Base-by-base conservation (phyloP, 2,797 vertebrate genomes). In the Fistularia tabacaria region DNA sequence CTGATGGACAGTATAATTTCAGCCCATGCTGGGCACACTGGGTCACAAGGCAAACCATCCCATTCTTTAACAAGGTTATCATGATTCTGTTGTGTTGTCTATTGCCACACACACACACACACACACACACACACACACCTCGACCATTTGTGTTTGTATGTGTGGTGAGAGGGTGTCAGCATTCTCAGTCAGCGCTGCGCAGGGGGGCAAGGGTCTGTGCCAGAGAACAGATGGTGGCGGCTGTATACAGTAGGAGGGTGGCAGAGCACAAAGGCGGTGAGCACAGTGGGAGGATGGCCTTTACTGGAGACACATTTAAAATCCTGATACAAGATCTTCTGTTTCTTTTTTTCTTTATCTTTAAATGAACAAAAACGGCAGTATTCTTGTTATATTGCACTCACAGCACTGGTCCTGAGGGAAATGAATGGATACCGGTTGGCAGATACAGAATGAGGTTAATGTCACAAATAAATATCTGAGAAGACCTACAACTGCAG, bases 151-250 rank as follows among this genome's bases (percentile, higher is more conserved):
- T 40, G 39, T 40, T 40, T 8, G 12, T 59, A 54, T 46, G 49
- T 69, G 48, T 74, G 69, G 78, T 83, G 80, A 66, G 59, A 78
- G 80, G 84, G 78, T 72, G 81, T 86, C 83, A 87, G 77, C 83
- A 78, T 66, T 81, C 66, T 69, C 59, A 77, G 65, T 55, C 60
- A 38, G 56, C 69, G 56, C 71, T 64, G 68, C 57, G 37, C 46
- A n/a, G 61, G 61, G 73, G 51, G 56, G 57, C 51, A 54, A 67
- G 59, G 64, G 61, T 36, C 54, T 63, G 62, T 75, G 82, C 82
- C 83, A 87, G 77, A 65, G 60, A 88, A 69, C 87, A 88, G 87
- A 88, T 89, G 88, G 85, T 73, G 79, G 80, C 72, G 72, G 49
- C 65, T 41, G 53, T 76, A 25, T 5, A 2, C 25, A 5, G 70